phyloP scores from a whole-genome alignment of 2,113 vertebrate species.

The Nematolebias whitei region DNA sequence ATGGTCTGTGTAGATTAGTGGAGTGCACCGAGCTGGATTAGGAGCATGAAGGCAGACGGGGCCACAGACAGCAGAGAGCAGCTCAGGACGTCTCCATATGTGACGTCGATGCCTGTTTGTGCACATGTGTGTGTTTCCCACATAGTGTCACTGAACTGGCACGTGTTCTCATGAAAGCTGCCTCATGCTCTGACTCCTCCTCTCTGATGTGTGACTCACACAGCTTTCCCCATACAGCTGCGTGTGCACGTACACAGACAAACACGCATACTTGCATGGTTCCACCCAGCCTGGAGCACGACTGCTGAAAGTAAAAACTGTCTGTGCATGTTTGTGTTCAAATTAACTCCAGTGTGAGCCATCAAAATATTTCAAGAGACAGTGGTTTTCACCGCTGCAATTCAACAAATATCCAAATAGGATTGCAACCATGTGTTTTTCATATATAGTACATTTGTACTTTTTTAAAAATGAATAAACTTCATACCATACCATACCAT shows the following conservation, averaged over 20 bases:
- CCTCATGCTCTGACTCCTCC: slow-evolving; percentile 68
- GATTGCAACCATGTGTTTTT: not conserved
- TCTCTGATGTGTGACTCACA: slow-evolving; percentile 47
- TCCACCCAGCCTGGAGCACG: slow-evolving; percentile 33
- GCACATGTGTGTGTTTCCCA: slow-evolving; percentile 34
- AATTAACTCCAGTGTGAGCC: slow-evolving; percentile 18
- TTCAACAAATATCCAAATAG: slow-evolving; percentile 7
- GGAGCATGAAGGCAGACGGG: slow-evolving; percentile 61
- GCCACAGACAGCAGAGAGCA: slow-evolving; percentile 56
- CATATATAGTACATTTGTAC: too few relatives aligned
- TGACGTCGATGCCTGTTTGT: slow-evolving; percentile 56
- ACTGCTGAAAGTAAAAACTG: slow-evolving; percentile 32
- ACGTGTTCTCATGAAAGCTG: slow-evolving; percentile 61
- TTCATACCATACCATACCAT: too few relatives aligned
- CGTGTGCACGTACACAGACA: not conserved
- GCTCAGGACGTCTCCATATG: slow-evolving; percentile 50
- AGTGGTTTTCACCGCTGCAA: not conserved
- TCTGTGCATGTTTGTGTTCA: slow-evolving; percentile 19
- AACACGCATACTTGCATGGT: not conserved
- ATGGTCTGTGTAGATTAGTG: slow-evolving; percentile 14
- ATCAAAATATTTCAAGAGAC: slow-evolving; percentile 29
- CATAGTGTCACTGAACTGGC: slow-evolving; percentile 47
- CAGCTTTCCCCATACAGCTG: slow-evolving; percentile 11
- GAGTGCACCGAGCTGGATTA: slow-evolving; percentile 51
- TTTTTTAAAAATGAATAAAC: too few relatives aligned